phyloP scores from a whole-genome alignment of 2,113 vertebrate species.

The Phaethornis superciliosus region DNA sequence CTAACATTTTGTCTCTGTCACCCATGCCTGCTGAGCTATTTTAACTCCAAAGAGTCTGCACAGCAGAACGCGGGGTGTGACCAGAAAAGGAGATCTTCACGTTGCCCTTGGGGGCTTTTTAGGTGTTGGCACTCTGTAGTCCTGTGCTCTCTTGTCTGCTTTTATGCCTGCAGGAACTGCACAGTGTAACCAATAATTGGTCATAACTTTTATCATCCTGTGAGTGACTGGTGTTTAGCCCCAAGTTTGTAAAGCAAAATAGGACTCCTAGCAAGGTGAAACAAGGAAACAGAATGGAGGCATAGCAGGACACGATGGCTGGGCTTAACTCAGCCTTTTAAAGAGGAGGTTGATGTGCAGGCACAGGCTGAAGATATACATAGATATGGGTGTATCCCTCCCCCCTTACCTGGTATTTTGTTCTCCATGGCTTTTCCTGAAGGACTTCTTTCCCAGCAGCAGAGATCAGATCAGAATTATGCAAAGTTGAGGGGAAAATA shows the following conservation, averaged over 20 bases:
- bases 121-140: neutral
- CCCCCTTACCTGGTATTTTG: neutral
- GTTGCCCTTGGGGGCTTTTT: accelerated
- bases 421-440: neutral
- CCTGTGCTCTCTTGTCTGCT: neutral
- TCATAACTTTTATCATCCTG: neutral
- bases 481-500: slow-evolving; percentile 32
- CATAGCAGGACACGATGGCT: accelerated
- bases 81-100: neutral
- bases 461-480: neutral
- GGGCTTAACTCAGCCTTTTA: neutral
- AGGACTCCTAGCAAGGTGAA: neutral
- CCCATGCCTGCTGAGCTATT: neutral
- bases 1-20: neutral
- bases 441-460: slow-evolving; percentile 13
- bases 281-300: neutral
- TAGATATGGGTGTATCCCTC: neutral
- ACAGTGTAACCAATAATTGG: neutral
- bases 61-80: neutral
- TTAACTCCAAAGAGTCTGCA: neutral
- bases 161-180: neutral
- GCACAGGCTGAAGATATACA: neutral
- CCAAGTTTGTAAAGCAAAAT: neutral
- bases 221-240: neutral
- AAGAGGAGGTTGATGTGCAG: neutral